These are phyloP conservation scores for Typhlomys cinereus DNA, from an alignment of 2,113 vertebrate species.

Conservation along the genomic window DNA sequence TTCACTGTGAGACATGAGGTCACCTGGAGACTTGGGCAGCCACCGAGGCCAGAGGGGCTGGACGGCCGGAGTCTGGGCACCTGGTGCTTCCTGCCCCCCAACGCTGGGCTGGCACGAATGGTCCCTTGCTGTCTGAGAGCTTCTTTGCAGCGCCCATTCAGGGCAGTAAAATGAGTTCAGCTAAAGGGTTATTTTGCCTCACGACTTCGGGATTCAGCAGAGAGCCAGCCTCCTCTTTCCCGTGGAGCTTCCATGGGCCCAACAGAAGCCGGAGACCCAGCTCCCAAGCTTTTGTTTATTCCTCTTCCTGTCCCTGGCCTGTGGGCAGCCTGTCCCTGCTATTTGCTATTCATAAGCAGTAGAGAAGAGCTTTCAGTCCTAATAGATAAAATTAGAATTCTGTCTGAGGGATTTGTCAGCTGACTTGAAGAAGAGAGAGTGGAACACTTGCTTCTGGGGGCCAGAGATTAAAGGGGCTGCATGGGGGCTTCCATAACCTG, in stretches of 20 bases:
- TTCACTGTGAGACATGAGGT: background rate
- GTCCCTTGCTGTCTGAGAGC: conserved; percentile 42
- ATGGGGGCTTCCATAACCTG: background rate
- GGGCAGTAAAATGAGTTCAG: conserved; percentile 47
- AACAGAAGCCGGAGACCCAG: background rate
- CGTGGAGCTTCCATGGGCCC: background rate
- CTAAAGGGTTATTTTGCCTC: conserved; percentile 13
- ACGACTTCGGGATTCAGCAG: conserved; percentile 19
- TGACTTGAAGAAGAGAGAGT: background rate
- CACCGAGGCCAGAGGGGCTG: too few species aligned
- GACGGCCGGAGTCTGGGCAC: too few species aligned
- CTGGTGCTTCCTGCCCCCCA: background rate
- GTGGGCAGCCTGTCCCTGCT: background rate
- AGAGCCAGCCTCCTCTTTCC: background rate
- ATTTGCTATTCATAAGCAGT: background rate
- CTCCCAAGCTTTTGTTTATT: background rate
- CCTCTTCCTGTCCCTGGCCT: background rate
- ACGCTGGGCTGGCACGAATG: background rate
- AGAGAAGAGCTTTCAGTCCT: background rate
- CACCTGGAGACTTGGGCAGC: too few species aligned
- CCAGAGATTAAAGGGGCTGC: background rate
- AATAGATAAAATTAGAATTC: background rate
- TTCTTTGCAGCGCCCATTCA: conserved; percentile 38
- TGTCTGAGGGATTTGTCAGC: background rate
- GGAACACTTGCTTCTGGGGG: background rate